Base-by-base conservation (phyloP, 2,888 invertebrate genomes). In the Pristionchus exspectatus region DNA sequence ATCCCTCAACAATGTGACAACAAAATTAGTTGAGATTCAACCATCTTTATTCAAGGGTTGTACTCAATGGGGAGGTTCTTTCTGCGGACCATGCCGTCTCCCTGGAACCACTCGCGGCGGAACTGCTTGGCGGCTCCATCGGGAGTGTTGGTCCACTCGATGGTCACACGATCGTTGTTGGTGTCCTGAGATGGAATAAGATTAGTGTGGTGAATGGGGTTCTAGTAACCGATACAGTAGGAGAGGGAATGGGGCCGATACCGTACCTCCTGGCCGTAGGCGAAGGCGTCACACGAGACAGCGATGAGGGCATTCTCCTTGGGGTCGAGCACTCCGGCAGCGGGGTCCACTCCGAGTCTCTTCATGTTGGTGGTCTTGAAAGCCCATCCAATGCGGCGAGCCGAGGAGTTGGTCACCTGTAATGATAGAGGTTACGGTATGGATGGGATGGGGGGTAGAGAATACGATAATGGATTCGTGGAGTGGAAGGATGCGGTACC, bases 101-200 rank as follows among this genome's bases (percentile, higher is more conserved):
- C 74, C 74, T 74, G 74, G 74, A 74, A 74, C 74, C 74, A 74
- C 74, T 74, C 74, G 74, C 74, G 74, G 30, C 74, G 74, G 74
- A 74, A 74, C 74, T 74, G 74, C 74, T 74, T 74, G 74, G 74
- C 74, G 74, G 74, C 74, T 74, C 74, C 74, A 38, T 74, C 74
- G 21, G 74, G 74, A 24, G 74, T 74, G 74, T 74, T 74, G 74
- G 74, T 74, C 74, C 74, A 74, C 74, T 74, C 74, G 33, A 74
- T 74, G 21, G 74, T 74, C 21, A 74, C 44, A 24, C 74, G 74
- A 21, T 74, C 74, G 74, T 74, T 74, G 74, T 74, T 74, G 24
- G 74, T 74, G 74, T 74, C 74, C 74, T 74, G 38, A 72, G 16
- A 72, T 2, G 63, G n/a, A 63, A 5, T 4, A 38, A 38, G 21